Evolutionary conservation across 2,113 vertebrate genomes (phyloP).

Genomic region (Arvicanthis niloticus): DNA sequence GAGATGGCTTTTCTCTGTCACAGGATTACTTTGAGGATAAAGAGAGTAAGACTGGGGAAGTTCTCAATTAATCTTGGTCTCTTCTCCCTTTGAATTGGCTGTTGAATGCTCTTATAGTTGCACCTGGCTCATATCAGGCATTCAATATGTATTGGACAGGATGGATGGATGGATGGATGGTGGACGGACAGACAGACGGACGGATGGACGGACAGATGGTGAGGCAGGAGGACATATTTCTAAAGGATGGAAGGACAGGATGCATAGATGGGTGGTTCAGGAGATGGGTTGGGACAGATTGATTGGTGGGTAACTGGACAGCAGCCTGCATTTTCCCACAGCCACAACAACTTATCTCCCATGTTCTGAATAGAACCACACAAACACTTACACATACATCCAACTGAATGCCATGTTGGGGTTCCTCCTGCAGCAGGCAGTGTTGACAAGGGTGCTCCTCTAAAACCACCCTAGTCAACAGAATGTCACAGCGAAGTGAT

Average conservation of each 20-base stretch:
- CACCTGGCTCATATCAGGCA: background rate
- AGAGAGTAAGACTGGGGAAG: background rate
- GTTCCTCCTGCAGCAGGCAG: background rate
- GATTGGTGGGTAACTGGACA: background rate
- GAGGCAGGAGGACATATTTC: background rate
- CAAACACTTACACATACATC: no score
- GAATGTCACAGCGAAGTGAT: background rate
- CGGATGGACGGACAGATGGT: background rate
- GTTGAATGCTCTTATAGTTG: background rate
- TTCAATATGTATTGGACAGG: background rate
- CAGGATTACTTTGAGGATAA: background rate
- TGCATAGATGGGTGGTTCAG: background rate
- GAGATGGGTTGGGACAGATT: background rate
- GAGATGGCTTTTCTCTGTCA: background rate
- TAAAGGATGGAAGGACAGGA: background rate
- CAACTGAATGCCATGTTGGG: accelerated
- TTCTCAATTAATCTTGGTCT: background rate
- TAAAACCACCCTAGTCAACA: background rate
- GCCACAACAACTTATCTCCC: background rate
- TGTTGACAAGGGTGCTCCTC: background rate
- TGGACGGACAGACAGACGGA: background rate
- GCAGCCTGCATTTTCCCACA: background rate
- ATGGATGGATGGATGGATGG: background rate
- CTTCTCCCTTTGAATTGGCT: background rate
- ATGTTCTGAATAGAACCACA: background rate